Evolutionary conservation across 2,888 invertebrate species (phyloP).

Genomic region (Drosophila nigricruria): DNA sequence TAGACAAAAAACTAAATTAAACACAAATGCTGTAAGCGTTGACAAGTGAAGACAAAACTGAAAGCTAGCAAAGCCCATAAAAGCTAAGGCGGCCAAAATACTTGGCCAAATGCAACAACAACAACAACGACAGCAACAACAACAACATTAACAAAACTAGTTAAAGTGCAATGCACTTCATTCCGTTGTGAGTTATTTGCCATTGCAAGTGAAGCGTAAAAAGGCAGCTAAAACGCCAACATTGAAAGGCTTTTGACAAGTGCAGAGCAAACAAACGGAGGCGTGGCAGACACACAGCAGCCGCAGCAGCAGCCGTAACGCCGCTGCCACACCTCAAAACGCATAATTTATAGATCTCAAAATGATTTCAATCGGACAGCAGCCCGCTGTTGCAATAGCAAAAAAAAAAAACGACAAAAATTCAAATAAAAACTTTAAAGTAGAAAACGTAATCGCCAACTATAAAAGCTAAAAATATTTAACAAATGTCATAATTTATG

Average conservation of each 20-base stretch:
- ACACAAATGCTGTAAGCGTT: neutral
- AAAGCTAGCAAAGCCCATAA: constrained; percentile 18
- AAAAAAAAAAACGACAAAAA: neutral
- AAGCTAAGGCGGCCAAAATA: constrained; percentile 4
- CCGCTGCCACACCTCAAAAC: constrained; percentile 29
- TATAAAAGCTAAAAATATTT: constrained; percentile 22
- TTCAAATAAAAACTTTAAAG: neutral
- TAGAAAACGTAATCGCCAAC: constrained; percentile 5
- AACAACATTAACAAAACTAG: constrained; percentile 26
- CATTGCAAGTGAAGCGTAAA: constrained; percentile 49
- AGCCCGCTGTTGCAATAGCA: constrained; percentile 13
- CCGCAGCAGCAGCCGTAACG: neutral
- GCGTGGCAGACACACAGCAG: constrained; percentile 10
- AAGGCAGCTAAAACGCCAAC: constrained; percentile 27
- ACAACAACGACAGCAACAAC: constrained; percentile 8
- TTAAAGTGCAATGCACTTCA: constrained; percentile 59
- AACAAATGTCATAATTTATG: constrained; percentile 31
- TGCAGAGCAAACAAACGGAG: constrained; percentile 27
- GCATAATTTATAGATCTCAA: constrained; percentile 35
- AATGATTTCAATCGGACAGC: constrained; percentile 5
- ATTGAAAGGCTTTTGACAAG: constrained; percentile 19
- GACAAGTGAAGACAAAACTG: neutral
- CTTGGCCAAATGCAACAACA: constrained; percentile 4
- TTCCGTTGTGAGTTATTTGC: constrained; percentile 6
- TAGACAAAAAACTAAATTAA: constrained; percentile 13